Percentiles rank a stretch among this genome's conserved stretches.
These are phyloP conservation scores for Gadus macrocephalus DNA, from an alignment of 2,113 vertebrate genomes.

Conservation along the genomic window DNA sequence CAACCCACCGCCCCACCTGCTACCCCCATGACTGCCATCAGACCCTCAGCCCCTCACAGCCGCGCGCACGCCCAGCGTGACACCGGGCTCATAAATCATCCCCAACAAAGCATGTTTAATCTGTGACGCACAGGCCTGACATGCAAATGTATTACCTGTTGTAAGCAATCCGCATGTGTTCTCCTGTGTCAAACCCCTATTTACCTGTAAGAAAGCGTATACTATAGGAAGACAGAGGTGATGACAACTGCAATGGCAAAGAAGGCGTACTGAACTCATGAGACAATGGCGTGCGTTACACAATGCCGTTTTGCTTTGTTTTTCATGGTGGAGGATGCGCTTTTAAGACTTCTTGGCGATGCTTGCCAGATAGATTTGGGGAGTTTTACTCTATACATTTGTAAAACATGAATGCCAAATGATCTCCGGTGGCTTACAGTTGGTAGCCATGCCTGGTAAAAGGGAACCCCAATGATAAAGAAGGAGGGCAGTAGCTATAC, in stretches of 20 bases:
- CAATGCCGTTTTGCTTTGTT: constrained; percentile 54
- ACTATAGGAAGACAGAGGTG: constrained; percentile 56
- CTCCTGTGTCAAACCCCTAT: constrained; percentile 66
- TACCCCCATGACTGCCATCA: constrained; percentile 59
- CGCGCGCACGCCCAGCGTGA: constrained; percentile 59
- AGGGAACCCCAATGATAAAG: constrained; percentile 56
- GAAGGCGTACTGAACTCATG: constrained; percentile 46
- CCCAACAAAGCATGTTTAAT: constrained; percentile 79
- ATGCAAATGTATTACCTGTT: constrained; percentile 73
- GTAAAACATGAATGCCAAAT: constrained; percentile 74
- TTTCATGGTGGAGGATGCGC: constrained; percentile 67
- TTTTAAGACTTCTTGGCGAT: constrained; percentile 55
- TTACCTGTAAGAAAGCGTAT: constrained; percentile 64
- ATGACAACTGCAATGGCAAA: constrained; percentile 26
- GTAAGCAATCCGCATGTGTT: constrained; percentile 61
- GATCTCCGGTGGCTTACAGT: constrained; percentile 68
- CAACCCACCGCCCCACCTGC: constrained; percentile 61
- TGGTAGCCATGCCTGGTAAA: constrained; percentile 52
- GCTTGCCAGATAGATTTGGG: constrained; percentile 69
- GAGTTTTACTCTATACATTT: constrained; percentile 70
- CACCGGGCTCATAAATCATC: constrained; percentile 80
- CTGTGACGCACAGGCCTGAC: constrained; percentile 63
- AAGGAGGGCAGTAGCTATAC: constrained; percentile 42
- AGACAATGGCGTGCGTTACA: constrained; percentile 65
- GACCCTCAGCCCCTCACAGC: constrained; percentile 63